phyloP scores from a whole-genome alignment of 2,888 invertebrate species.

The Mellilla xanthometata region DNA sequence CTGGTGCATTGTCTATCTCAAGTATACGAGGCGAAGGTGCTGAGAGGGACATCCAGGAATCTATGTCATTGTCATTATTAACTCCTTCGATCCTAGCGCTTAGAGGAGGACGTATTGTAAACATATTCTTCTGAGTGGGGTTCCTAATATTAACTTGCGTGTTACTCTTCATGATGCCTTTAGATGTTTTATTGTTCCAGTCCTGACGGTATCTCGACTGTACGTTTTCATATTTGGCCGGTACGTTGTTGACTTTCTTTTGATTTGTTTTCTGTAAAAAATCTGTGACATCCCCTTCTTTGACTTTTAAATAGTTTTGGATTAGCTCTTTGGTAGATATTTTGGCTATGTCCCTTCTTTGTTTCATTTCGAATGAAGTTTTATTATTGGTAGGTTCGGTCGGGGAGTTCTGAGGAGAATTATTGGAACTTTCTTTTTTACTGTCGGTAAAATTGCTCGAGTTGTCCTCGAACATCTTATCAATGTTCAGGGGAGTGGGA shows the following conservation, averaged over 20 bases:
- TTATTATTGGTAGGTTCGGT: constrained; percentile 41
- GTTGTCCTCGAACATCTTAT: constrained; percentile 69
- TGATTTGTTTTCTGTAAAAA: constrained; percentile 46
- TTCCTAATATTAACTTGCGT: constrained; percentile 46
- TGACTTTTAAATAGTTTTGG: constrained; percentile 73
- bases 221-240: constrained; percentile 44
- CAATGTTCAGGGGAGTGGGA: constrained; percentile 69
- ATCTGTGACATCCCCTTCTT: constrained; percentile 61
- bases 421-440: constrained; percentile 43
- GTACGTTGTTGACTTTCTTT: constrained; percentile 49
- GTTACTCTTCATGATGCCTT: constrained; percentile 39
- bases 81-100: constrained; percentile 71
- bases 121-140: constrained; percentile 56
- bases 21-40: constrained; percentile 61
- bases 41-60: constrained; percentile 77
- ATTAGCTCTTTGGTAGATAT: constrained; percentile 73
- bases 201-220: constrained; percentile 47
- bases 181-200: constrained; percentile 60
- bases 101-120: constrained; percentile 50
- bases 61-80: constrained; percentile 72
- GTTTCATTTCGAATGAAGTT: constrained; percentile 44
- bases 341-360: constrained; percentile 60
- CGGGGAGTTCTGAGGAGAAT: constrained; percentile 35
- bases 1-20: constrained; percentile 41
- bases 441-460: constrained; percentile 41